These are phyloP conservation scores for Platycheirus albimanus DNA, from an alignment of 2,888 invertebrate species.

Conservation along the genomic window DNA sequence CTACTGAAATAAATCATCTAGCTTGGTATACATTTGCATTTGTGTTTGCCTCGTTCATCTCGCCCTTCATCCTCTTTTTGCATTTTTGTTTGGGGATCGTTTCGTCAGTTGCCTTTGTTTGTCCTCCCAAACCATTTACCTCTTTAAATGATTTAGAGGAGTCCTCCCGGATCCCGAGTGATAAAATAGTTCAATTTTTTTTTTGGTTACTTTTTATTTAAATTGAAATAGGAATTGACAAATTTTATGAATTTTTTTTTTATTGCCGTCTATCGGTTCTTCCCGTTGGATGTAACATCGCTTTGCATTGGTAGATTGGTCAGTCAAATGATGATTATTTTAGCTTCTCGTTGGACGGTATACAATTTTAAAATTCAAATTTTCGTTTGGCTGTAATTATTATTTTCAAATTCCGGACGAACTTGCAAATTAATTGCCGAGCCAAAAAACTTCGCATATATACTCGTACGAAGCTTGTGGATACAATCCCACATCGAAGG, in stretches of 20 bases:
- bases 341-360: not conserved
- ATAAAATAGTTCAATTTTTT: constrained; percentile 51
- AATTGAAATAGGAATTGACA: constrained; percentile 66
- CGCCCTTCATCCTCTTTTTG: constrained; percentile 14
- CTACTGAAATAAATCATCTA: constrained; percentile 37
- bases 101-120: constrained; percentile 20
- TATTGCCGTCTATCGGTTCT: not conserved
- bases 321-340: not conserved
- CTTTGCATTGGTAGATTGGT: not conserved
- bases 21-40: constrained; percentile 44
- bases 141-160: constrained; percentile 56
- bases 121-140: constrained; percentile 36
- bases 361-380: constrained; percentile 63
- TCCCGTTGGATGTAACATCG: not conserved
- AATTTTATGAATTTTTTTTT: constrained; percentile 51
- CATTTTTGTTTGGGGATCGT: constrained; percentile 15
- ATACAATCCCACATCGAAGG: constrained; percentile 6
- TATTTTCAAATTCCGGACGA: constrained; percentile 21
- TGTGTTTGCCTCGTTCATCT: constrained; percentile 10
- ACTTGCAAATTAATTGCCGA: constrained; percentile 13
- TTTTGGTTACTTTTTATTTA: constrained; percentile 47
- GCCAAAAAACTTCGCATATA: not conserved
- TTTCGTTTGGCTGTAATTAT: constrained; percentile 48
- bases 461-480: not conserved
- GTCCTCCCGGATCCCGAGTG: constrained; percentile 13